A percentile compares a stretch with the other conserved stretches of the same genome.
phyloP scores from a whole-genome alignment of 2,888 invertebrate genomes.

The Lampropteryx suffumata region DNA sequence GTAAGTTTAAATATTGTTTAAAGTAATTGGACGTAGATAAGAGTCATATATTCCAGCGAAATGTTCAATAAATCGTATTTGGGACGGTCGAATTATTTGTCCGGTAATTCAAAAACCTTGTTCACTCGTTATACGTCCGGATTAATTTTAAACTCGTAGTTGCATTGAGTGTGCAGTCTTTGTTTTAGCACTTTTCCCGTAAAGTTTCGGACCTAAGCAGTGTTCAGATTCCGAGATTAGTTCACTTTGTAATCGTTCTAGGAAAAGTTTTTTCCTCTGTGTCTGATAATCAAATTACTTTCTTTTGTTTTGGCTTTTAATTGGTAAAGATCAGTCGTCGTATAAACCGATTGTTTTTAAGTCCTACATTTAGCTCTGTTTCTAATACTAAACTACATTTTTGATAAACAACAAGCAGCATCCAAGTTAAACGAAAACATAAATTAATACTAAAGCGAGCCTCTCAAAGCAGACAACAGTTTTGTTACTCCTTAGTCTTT shows the following conservation, averaged over 20 bases:
- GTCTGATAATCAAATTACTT: slow-evolving; percentile 48
- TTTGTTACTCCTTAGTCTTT: slow-evolving; percentile 27
- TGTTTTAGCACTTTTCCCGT: slow-evolving; percentile 47
- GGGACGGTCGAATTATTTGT: slow-evolving; percentile 40
- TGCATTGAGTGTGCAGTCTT: slow-evolving; percentile 49
- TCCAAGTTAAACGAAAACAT: slow-evolving; percentile 5
- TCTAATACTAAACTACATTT: too few relatives aligned
- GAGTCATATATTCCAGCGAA: slow-evolving; percentile 49
- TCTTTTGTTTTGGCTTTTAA: slow-evolving; percentile 35
- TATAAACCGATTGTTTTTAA: background rate
- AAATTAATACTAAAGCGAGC: slow-evolving; percentile 17
- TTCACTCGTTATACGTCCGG: slow-evolving; percentile 40
- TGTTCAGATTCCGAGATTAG: slow-evolving; percentile 62
- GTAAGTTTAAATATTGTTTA: slow-evolving; percentile 60
- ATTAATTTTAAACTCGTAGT: slow-evolving; percentile 52
- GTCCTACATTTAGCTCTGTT: background rate
- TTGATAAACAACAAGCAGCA: slow-evolving; percentile 12
- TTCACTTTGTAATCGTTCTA: slow-evolving; percentile 60
- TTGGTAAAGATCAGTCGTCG: background rate
- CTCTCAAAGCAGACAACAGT: slow-evolving; percentile 19
- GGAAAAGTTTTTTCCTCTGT: slow-evolving; percentile 55
- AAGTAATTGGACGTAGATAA: slow-evolving; percentile 67
- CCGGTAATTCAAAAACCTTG: slow-evolving; percentile 55
- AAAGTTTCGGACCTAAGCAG: slow-evolving; percentile 57
- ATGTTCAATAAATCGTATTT: slow-evolving; percentile 54